A percentile compares a stretch with the other conserved stretches of the same genome.
These are phyloP conservation scores for Netelia fuscicornis DNA, from an alignment of 2,888 invertebrate genomes.

Conservation along the genomic window DNA sequence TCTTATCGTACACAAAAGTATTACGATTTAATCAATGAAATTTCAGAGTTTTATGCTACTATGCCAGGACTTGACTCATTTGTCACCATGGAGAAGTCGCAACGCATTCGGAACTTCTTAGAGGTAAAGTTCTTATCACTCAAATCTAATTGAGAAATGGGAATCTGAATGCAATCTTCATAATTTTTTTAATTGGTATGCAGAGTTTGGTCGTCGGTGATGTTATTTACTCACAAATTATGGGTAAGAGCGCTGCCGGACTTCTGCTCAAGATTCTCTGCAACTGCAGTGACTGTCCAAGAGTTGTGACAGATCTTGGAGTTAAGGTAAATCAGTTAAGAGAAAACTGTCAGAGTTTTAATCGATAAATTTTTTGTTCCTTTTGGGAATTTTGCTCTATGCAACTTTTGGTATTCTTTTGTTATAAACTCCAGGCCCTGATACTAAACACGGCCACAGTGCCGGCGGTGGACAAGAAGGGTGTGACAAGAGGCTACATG, in stretches of 20 bases:
- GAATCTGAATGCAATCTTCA: not conserved
- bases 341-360: not conserved
- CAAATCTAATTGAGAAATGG: slow-evolving; percentile 26
- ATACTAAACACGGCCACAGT: slow-evolving; percentile 87
- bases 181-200: slow-evolving; percentile 51
- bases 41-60: slow-evolving; percentile 91
- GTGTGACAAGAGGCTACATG: slow-evolving; percentile 91
- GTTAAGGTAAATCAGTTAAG: slow-evolving; percentile 89
- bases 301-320: slow-evolving; percentile 94
- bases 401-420: slow-evolving; percentile 15
- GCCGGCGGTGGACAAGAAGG: slow-evolving; percentile 93
- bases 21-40: slow-evolving; percentile 40
- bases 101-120: slow-evolving; percentile 92
- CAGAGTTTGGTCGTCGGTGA: slow-evolving; percentile 87
- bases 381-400: slow-evolving; percentile 6
- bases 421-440: slow-evolving; percentile 76
- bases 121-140: slow-evolving; percentile 87
- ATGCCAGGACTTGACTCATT: slow-evolving; percentile 96
- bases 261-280: slow-evolving; percentile 94
- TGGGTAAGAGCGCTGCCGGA: slow-evolving; percentile 90
- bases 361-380: slow-evolving; percentile 4
- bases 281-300: slow-evolving; percentile 91
- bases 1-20: not conserved
- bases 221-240: slow-evolving; percentile 92
- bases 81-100: slow-evolving; percentile 91